Conservation (phyloP, 2,888 invertebrate genomes). For the Labia minor region DNA sequence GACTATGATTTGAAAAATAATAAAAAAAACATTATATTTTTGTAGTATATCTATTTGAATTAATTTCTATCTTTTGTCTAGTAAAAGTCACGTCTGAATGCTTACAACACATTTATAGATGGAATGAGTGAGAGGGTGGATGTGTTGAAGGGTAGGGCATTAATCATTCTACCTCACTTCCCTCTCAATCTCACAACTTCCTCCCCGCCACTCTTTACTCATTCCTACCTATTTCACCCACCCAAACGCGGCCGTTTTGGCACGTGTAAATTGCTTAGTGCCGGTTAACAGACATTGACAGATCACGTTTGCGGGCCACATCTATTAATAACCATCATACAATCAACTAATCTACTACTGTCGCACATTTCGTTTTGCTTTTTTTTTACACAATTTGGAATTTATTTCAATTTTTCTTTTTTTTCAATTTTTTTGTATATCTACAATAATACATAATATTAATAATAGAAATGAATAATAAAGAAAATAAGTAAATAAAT, state of each 20-base stretch:
- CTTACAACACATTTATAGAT: neutral
- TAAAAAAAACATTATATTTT: too few relatives aligned
- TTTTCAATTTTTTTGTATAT: too few relatives aligned
- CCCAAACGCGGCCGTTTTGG: neutral
- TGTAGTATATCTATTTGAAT: too few relatives aligned
- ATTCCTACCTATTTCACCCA: too few relatives aligned
- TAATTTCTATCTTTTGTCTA: neutral
- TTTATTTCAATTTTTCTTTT: neutral
- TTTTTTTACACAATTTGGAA: neutral
- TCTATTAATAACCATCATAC: conserved; percentile 13
- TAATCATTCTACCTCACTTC: too few relatives aligned
- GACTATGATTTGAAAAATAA: too few relatives aligned
- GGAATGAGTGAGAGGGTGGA: too few relatives aligned
- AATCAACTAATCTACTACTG: neutral
- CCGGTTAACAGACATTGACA: conserved; percentile 7
- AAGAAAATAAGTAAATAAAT: too few relatives aligned
- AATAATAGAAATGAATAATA: too few relatives aligned
- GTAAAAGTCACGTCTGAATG: neutral
- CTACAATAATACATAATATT: too few relatives aligned
- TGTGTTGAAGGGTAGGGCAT: neutral
- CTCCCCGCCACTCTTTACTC: too few relatives aligned
- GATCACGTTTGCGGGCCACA: neutral
- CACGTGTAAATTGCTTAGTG: conserved; percentile 13
- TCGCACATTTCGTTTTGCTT: neutral
- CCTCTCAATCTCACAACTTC: too few relatives aligned